phyloP scores from a whole-genome alignment of 2,113 vertebrate genomes.

The Cyprinodon tularosa region DNA sequence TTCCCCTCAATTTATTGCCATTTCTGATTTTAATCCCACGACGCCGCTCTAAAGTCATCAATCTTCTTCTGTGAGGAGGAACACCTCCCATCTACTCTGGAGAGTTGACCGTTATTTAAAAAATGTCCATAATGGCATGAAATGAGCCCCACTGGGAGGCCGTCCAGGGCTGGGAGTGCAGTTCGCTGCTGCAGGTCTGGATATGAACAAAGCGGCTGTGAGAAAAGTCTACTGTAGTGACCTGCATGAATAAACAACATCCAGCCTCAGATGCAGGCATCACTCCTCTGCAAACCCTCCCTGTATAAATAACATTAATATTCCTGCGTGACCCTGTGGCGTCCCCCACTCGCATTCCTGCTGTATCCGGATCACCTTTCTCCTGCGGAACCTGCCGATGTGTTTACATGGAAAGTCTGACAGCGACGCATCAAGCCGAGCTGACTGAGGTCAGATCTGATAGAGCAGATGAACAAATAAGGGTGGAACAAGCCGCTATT shows the following conservation, averaged over 20 bases:
- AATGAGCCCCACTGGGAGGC: constrained; percentile 2
- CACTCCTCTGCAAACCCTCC: constrained; percentile 10
- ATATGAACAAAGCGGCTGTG: constrained; percentile 27
- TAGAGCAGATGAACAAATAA: constrained; percentile 54
- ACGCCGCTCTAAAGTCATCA: neutral
- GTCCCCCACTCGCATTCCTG: constrained; percentile 11
- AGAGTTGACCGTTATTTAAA: neutral
- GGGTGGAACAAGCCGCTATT: constrained; percentile 24
- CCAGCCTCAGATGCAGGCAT: constrained; percentile 10
- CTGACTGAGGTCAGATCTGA: constrained; percentile 35
- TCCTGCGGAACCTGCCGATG: neutral
- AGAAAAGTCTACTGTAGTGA: constrained; percentile 30
- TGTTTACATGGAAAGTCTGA: constrained; percentile 13
- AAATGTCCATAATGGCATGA: constrained; percentile 12
- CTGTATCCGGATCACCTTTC: constrained; percentile 18
- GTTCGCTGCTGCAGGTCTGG: constrained; percentile 29
- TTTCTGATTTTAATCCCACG: neutral
- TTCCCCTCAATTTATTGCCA: no score
- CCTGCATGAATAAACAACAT: constrained; percentile 48
- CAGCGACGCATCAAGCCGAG: constrained; percentile 4
- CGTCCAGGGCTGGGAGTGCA: constrained; percentile 3
- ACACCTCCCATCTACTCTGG: neutral
- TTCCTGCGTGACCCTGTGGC: neutral
- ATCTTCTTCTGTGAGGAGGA: neutral
- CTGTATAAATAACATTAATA: constrained; percentile 29